A percentile compares a stretch with the other conserved stretches of the same genome.
These are phyloP conservation scores for Drosophila antonietae DNA, from an alignment of 2,888 invertebrate species.

Conservation along the genomic window DNA sequence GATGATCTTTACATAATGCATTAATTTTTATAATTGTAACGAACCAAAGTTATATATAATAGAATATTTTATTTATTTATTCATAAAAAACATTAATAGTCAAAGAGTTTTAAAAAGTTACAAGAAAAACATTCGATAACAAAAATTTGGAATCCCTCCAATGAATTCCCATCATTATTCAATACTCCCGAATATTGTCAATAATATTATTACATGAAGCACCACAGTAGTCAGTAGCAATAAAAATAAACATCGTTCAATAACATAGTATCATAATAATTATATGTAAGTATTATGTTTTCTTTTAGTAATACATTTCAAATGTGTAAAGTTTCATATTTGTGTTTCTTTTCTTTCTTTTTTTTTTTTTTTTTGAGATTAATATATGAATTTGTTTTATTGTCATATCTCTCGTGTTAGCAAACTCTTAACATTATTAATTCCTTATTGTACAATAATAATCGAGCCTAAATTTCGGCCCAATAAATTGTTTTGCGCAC, in stretches of 20 bases:
- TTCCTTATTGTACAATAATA: constrained; percentile 55
- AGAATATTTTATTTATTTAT: constrained; percentile 22
- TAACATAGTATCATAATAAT: constrained; percentile 17
- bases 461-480: constrained; percentile 47
- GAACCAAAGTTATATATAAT: constrained; percentile 58
- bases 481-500: constrained; percentile 58
- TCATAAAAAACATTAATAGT: constrained; percentile 68
- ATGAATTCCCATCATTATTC: constrained; percentile 15
- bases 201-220: constrained; percentile 71
- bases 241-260: constrained; percentile 63
- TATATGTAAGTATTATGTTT: constrained; percentile 30
- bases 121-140: constrained; percentile 66
- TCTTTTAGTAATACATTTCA: constrained; percentile 64
- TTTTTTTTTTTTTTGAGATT: constrained; percentile 29
- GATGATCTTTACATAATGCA: constrained; percentile 33
- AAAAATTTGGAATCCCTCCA: constrained; percentile 45
- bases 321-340: constrained; percentile 63
- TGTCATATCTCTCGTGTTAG: constrained; percentile 59
- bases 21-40: constrained; percentile 21
- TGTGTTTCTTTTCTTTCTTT: constrained; percentile 37
- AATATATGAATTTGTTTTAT: constrained; percentile 55
- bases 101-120: constrained; percentile 71
- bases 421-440: constrained; percentile 34
- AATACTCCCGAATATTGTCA: constrained; percentile 38
- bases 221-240: constrained; percentile 76